Evolutionary conservation across 2,113 vertebrate genomes (phyloP).

Genomic region (Bothrops jararaca): DNA sequence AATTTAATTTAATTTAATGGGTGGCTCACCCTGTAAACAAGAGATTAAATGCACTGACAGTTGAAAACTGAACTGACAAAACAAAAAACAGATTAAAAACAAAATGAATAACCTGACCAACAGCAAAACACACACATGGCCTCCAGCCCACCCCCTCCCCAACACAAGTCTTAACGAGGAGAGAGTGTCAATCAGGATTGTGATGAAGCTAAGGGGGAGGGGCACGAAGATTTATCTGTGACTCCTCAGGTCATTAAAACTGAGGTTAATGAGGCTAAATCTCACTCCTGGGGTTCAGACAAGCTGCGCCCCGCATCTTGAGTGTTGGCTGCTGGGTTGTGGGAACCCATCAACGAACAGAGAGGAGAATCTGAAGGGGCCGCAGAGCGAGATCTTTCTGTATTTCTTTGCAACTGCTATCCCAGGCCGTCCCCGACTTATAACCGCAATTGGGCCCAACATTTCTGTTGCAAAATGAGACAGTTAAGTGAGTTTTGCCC

Average conservation of each 20-base stretch:
- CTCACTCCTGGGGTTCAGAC: background rate
- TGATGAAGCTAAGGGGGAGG: background rate
- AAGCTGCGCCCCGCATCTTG: background rate
- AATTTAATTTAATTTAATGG: background rate
- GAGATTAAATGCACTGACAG: background rate
- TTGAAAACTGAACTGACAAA: background rate
- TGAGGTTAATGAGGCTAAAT: background rate
- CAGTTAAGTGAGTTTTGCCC: too few species aligned
- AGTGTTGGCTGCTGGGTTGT: background rate
- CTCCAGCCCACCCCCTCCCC: background rate
- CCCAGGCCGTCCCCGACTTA: too few species aligned
- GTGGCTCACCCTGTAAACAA: background rate
- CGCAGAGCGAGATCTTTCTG: background rate
- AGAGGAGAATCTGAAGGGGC: background rate
- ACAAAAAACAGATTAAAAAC: background rate
- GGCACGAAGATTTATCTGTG: background rate
- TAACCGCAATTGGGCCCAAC: too few species aligned
- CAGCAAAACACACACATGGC: background rate
- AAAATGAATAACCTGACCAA: background rate
- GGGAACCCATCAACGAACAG: background rate
- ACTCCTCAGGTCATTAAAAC: background rate
- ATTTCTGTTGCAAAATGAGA: too few species aligned
- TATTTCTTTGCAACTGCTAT: background rate
- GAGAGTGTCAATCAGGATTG: too few species aligned
- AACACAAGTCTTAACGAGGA: background rate